Evolutionary conservation across 2,888 invertebrate genomes (phyloP), one percentile per base, ranked within the genome.

Genomic region (Boloria euphrosyne): DNA sequence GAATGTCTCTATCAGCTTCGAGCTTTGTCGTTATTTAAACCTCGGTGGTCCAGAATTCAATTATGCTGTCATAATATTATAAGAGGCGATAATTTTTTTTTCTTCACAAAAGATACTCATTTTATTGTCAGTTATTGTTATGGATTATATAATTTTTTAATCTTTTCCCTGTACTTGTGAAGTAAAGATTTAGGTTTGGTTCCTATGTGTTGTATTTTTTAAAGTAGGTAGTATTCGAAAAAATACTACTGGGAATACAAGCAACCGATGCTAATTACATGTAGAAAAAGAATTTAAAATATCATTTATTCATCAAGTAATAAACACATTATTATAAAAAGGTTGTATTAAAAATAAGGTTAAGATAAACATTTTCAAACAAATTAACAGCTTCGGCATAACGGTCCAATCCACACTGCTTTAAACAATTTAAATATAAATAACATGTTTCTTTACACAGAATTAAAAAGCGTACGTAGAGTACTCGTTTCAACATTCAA

Each of bases 11-110:
- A 59, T 49, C 49, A 31, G 17, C 49, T 17, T 38, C 38, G 17
- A 31, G 17, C 49, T 17, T 38, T 47, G 17, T 49, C 17, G 59
- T 59, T 49, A 49, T n/a, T 13, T 46, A 49, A 59, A 72, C 77
- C 77, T 52, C 78, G 89, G 90, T 90, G 91, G 90, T 87, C 90
- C 71, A 72, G 71, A 69, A 57, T 57, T 57, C 76, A 75, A 70
- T 71, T 71, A 75, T 72, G 74, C 74, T 85, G 89, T 90, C 90
- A 90, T 75, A 90, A 89, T 84, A 90, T 86, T 87, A 80, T 81
- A 84, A 85, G 79, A 72, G 74, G 78, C 76, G 75, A 83, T 75
- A 80, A 82, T 81, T 82, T 82, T 78, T 76, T 78, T 69, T 73
- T 76, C 80, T 82, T 80, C 73, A 75, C 71, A 72, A 65, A 22